These are phyloP conservation scores for Kradibia gibbosae DNA, from an alignment of 1,140 invertebrate species.

Conservation along the genomic window DNA sequence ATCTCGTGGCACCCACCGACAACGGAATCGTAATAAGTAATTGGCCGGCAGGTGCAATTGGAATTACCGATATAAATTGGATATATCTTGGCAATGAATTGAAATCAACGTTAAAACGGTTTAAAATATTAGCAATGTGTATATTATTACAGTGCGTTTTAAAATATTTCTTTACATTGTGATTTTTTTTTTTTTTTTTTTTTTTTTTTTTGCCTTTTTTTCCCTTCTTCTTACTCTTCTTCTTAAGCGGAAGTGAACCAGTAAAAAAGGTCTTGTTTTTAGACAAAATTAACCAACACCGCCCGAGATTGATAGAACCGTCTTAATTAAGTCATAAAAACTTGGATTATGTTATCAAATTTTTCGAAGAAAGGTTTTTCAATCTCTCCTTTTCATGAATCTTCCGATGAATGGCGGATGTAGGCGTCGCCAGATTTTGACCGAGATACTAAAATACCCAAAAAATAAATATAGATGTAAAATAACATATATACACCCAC, in stretches of 20 bases:
- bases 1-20: too few species aligned
- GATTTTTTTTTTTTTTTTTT: too few species aligned
- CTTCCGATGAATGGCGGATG: background rate
- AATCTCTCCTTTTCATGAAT: background rate
- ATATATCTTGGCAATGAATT: too few species aligned
- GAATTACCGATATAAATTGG: too few species aligned
- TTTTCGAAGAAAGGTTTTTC: conserved; percentile 10
- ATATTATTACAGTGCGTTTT: too few species aligned
- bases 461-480: background rate
- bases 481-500: background rate
- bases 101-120: too few species aligned
- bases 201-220: too few species aligned
- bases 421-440: conserved; percentile 1
- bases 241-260: background rate
- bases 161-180: too few species aligned
- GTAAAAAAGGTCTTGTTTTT: background rate
- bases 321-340: background rate
- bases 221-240: too few species aligned
- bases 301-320: background rate
- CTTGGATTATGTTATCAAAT: conserved; percentile 12
- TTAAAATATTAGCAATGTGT: too few species aligned
- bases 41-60: too few species aligned
- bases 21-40: too few species aligned
- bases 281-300: background rate
- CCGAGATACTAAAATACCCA: background rate